Percentiles rank a stretch among this genome's conserved stretches.
Conservation (phyloP, 2,888 invertebrate species). For the Papilio protenor region DNA sequence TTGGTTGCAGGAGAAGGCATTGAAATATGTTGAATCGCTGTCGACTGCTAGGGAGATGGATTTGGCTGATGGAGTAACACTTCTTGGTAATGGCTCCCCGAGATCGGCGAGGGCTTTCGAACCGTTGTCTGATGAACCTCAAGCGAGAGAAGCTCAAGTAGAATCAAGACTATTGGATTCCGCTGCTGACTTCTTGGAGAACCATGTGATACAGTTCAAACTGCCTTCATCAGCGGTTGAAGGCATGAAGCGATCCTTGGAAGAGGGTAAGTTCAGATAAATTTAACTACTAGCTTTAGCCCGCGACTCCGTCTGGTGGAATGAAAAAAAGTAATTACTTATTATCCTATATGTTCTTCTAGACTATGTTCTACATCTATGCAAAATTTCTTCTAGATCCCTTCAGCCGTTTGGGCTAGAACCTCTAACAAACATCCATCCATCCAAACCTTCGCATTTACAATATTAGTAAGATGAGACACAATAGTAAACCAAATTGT, state of each 20-base stretch:
- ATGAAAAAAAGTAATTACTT: no score
- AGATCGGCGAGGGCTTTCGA: slow-evolving; percentile 86
- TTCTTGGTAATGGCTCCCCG: slow-evolving; percentile 79
- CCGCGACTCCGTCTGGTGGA: no score
- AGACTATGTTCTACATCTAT: no score
- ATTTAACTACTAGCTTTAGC: background rate
- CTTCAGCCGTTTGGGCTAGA: no score
- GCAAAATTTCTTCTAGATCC: no score
- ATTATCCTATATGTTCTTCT: no score
- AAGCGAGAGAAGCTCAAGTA: slow-evolving; percentile 89
- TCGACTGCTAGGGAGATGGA: slow-evolving; percentile 83
- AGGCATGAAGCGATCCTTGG: slow-evolving; percentile 90
- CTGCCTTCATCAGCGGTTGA: slow-evolving; percentile 89
- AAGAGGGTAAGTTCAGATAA: slow-evolving; percentile 87
- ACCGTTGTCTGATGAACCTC: slow-evolving; percentile 88
- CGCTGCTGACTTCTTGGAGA: slow-evolving; percentile 90
- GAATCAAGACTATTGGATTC: slow-evolving; percentile 90
- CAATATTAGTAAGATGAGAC: background rate
- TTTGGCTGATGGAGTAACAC: slow-evolving; percentile 85
- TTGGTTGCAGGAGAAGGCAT: slow-evolving; percentile 88
- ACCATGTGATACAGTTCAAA: slow-evolving; percentile 92
- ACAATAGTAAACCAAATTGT: background rate
- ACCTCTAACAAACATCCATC: no score
- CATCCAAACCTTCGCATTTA: no score
- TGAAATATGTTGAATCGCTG: slow-evolving; percentile 87